Percentiles rank a stretch among this genome's conserved stretches.
phyloP scores from a whole-genome alignment of 2,797 vertebrate genomes.

The Anguilla megastoma region DNA sequence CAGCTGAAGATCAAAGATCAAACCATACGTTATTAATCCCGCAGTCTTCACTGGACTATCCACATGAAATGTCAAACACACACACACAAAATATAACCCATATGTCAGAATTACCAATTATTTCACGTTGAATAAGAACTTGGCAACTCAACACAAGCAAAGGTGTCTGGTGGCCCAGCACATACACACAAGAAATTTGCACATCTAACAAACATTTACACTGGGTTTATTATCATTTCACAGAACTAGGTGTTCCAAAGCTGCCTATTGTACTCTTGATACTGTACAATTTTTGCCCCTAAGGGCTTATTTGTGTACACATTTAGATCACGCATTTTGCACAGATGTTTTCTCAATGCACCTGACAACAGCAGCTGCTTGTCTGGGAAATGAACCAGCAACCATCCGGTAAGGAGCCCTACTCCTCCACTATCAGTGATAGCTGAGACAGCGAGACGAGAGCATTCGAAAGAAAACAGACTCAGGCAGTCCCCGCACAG shows the following conservation, averaged over 20 bases:
- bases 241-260: neutral
- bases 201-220: neutral
- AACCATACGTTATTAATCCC: conserved; percentile 49
- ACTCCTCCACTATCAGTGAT: neutral
- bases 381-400: neutral
- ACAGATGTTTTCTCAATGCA: neutral
- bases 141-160: neutral
- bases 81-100: neutral
- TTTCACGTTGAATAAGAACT: no score
- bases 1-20: conserved; percentile 41
- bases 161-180: neutral
- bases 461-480: neutral
- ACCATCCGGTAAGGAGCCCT: neutral
- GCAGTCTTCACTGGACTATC: conserved; percentile 35
- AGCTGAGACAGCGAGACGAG: neutral
- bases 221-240: neutral
- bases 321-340: neutral
- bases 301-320: neutral
- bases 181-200: neutral
- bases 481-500: neutral
- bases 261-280: neutral
- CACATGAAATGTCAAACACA: conserved; percentile 27
- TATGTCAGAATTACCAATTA: neutral
- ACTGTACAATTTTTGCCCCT: neutral
- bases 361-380: neutral